Base-by-base conservation (phyloP, 2,888 invertebrate species). In the Drosophila anomalipes region DNA sequence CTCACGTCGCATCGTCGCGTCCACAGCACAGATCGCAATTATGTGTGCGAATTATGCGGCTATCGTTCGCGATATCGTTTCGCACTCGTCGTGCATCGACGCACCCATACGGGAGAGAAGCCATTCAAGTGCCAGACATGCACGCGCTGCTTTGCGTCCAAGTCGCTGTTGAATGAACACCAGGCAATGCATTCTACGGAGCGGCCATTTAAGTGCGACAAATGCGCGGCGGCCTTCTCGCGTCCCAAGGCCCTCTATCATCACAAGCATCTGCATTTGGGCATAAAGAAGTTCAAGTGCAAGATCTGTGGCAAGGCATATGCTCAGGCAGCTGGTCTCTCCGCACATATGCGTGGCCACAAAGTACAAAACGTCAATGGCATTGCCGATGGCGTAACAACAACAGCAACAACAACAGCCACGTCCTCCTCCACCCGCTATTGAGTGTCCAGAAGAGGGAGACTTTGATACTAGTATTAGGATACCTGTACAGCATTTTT, bases 281-380 rank as follows among this genome's bases (percentile, higher is more conserved):
- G 79, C n/a, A 56, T 84, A 2, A 92, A 92, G 58, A 87, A 92
- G 63, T 89, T 94, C 90, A 86, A 93, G 82, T 88, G 90, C 68
- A 90, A 90, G 62, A 81, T 91, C 33, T 92, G 92, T 28, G 86
- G 85, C 4, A 91, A 91, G 62, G 87, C 91, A 0, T 92, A 91
- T 68, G 90, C 91, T 7, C 92, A 92, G 77, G 85, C 89, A 59
- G 92, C 92, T 26, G 94, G 93, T 3, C 75, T 92, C 2, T 91
- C 93, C 19, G 92, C 91, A 10, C 92, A 92, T 73, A 92, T 92
- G 92, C 89, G 92, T 7, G 62, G 62, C 19, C 85, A 85, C 66
- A 92, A 89, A 53, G 70, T 81, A 5, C 83, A 89, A 61, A 53
- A 64, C 10, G 26, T 58, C 32, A 73, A 56, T 51, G 76, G 62